phyloP scores from a whole-genome alignment of 2,113 vertebrate species.

The Siniperca chuatsi region DNA sequence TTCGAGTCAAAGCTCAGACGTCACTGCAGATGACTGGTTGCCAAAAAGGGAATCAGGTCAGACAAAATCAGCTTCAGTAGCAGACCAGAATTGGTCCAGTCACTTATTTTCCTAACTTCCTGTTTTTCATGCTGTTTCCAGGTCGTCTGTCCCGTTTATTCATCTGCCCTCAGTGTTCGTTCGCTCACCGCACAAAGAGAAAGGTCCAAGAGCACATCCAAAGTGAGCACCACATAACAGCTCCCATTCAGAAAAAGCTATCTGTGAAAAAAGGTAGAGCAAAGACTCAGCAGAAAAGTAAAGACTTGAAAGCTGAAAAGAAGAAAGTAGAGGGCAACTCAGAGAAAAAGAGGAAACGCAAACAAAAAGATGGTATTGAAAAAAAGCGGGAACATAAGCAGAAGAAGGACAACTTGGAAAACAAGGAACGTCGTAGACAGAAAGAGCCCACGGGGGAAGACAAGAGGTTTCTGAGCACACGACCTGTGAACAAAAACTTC shows the following conservation, averaged over 20 bases:
- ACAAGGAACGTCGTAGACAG: slow-evolving; percentile 4
- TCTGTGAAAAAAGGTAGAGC: slow-evolving; percentile 1
- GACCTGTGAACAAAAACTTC: slow-evolving; percentile 52
- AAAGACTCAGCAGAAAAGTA: slow-evolving; percentile 16
- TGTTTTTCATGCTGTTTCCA: slow-evolving; percentile 40
- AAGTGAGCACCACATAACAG: slow-evolving; percentile 1
- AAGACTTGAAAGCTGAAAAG: slow-evolving; percentile 3
- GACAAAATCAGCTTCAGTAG: background rate
- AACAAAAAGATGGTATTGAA: slow-evolving; percentile 7
- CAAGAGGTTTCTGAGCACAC: slow-evolving; percentile 63
- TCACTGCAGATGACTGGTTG: slow-evolving; percentile 33
- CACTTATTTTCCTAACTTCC: background rate
- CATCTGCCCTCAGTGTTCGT: slow-evolving; percentile 66
- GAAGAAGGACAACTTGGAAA: slow-evolving; percentile 57
- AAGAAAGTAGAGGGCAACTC: background rate
- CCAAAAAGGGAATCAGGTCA: slow-evolving; percentile 63
- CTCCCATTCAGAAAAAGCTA: background rate
- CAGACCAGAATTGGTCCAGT: background rate
- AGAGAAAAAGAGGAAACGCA: background rate
- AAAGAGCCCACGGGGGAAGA: slow-evolving; percentile 56
- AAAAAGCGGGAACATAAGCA: slow-evolving; percentile 36
- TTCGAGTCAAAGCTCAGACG: slow-evolving; percentile 34
- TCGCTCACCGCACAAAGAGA: slow-evolving; percentile 42
- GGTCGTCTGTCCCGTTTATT: slow-evolving; percentile 52
- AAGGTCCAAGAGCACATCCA: slow-evolving; percentile 64